Percentiles rank a stretch among this genome's conserved stretches.
Evolutionary conservation across 2,113 vertebrate species (phyloP).

Genomic region (Calonectris borealis): DNA sequence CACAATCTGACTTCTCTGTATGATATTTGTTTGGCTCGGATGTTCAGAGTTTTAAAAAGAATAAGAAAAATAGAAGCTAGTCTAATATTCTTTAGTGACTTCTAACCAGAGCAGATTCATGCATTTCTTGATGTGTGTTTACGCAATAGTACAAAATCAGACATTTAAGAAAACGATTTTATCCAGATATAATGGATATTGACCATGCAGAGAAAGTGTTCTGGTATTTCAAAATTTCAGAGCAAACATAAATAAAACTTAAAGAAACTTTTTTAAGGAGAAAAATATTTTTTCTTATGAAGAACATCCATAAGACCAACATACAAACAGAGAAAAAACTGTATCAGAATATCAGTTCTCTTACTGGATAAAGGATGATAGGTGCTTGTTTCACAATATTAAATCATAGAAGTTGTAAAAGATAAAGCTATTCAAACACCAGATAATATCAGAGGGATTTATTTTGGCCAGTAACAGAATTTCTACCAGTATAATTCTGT

Average conservation of each 20-base stretch:
- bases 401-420: neutral
- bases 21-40: neutral
- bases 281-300: neutral
- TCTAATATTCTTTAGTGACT: neutral
- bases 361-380: neutral
- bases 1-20: neutral
- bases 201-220: neutral
- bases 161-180: neutral
- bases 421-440: neutral
- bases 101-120: neutral
- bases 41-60: neutral
- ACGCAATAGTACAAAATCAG: neutral
- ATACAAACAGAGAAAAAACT: neutral
- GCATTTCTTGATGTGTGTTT: neutral
- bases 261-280: neutral
- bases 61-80: neutral
- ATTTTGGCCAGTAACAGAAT: neutral
- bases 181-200: neutral
- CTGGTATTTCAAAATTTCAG: neutral
- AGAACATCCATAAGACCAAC: neutral
- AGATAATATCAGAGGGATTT: neutral
- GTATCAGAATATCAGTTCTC: neutral
- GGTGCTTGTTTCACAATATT: neutral
- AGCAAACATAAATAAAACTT: neutral
- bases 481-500: neutral